phyloP scores from a whole-genome alignment of 1,140 invertebrate species.

The Acromyrmex charruanus region DNA sequence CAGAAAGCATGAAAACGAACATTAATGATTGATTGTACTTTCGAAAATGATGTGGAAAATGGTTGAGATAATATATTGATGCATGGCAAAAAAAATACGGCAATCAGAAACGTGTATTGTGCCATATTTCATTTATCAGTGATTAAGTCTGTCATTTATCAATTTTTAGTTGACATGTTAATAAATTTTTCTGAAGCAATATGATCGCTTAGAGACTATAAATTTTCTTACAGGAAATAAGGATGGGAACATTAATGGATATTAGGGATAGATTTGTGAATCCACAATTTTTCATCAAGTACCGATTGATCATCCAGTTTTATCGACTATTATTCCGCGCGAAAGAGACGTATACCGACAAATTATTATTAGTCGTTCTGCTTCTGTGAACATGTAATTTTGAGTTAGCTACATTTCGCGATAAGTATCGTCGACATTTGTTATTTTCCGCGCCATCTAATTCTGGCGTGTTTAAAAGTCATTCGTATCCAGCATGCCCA shows the following conservation, averaged over 20 bases:
- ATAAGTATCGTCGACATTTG: not conserved
- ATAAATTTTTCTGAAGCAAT: not conserved
- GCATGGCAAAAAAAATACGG: not conserved
- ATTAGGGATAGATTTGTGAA: not conserved
- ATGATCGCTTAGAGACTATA: not conserved
- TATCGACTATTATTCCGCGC: not conserved
- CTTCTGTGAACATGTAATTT: slow-evolving; percentile 19
- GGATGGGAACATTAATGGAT: not conserved
- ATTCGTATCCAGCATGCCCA: not conserved
- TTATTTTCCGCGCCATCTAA: slow-evolving; percentile 36
- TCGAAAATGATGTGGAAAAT: not conserved
- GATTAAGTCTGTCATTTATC: not conserved
- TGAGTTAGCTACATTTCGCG: not conserved
- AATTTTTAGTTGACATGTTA: not conserved
- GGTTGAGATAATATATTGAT: not conserved
- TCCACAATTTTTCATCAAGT: not conserved
- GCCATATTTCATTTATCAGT: not conserved
- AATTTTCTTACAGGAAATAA: not conserved
- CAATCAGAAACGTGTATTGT: not conserved
- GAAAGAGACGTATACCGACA: not conserved
- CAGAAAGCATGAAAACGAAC: not conserved
- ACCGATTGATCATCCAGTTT: not conserved
- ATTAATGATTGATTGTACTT: not conserved
- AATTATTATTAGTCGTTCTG: slow-evolving; percentile 1
- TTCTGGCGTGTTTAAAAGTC: slow-evolving; percentile 11